Conservation (phyloP, 2,888 invertebrate species). For the Oscheius sp. region DNA sequence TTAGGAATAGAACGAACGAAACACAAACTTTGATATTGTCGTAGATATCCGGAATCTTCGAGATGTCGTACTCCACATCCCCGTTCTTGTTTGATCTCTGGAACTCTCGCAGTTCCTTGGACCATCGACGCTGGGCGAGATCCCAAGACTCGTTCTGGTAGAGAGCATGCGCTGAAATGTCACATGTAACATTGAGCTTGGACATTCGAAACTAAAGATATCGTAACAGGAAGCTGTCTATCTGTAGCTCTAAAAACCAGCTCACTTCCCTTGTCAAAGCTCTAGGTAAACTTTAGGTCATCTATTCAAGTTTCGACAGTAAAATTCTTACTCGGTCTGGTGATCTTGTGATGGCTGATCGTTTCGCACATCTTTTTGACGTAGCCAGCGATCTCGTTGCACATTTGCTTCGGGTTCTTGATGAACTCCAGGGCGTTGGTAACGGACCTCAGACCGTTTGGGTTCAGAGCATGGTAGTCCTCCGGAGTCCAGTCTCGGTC, state of each 20-base stretch:
- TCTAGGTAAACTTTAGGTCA: too few species aligned
- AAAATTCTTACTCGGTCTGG: constrained; percentile 40
- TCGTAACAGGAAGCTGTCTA: not conserved
- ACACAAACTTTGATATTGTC: constrained; percentile 97
- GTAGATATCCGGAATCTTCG: constrained; percentile 98
- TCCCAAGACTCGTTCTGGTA: constrained; percentile 99
- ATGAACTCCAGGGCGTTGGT: constrained; percentile 79
- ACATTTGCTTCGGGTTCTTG: constrained; percentile 93
- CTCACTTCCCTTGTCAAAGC: too few species aligned
- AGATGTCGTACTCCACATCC: constrained; percentile 87
- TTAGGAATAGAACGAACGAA: constrained; percentile 73
- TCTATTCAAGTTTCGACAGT: too few species aligned
- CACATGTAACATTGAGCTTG: not conserved
- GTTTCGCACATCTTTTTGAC: constrained; percentile 78
- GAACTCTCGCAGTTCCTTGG: constrained; percentile 83
- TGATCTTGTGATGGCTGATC: constrained; percentile 65
- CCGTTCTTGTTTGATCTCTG: constrained; percentile 79
- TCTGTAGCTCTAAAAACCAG: too few species aligned
- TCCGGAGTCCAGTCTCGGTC: constrained; percentile 69
- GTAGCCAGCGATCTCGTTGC: constrained; percentile 82
- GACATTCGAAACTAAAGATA: not conserved
- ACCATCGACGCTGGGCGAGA: constrained; percentile 86
- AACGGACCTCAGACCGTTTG: constrained; percentile 90
- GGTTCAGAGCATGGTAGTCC: constrained; percentile 80
- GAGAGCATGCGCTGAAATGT: constrained; percentile 75